Conservation (phyloP, 2,797 vertebrate genomes). For the Anniella stebbinsi region DNA sequence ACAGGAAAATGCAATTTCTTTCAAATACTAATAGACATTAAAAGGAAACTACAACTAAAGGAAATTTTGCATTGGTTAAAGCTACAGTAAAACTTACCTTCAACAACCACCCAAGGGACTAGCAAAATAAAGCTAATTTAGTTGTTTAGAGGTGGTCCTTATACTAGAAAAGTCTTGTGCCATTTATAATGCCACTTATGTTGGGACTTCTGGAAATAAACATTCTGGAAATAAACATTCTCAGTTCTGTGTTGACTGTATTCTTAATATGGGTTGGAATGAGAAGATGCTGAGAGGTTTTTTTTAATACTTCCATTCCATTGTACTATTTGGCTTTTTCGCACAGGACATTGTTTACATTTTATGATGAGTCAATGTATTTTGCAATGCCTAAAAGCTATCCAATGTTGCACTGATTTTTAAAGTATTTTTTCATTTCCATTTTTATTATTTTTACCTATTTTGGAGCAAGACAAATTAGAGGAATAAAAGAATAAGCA, state of each 20-base stretch:
- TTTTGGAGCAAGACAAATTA: background rate
- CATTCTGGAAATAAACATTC: constrained; percentile 2
- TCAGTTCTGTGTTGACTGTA: background rate
- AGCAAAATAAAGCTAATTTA: constrained; percentile 28
- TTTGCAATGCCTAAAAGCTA: background rate
- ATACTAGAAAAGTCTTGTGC: background rate
- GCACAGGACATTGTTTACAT: background rate
- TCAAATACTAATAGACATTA: constrained; percentile 68
- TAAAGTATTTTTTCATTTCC: background rate
- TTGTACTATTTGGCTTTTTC: background rate
- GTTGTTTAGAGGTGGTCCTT: background rate
- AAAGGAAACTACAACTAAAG: constrained; percentile 58
- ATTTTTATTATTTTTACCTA: background rate
- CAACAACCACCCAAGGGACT: background rate
- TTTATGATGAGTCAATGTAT: background rate
- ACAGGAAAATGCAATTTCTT: constrained; percentile 72
- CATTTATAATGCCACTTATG: background rate
- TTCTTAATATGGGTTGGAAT: background rate
- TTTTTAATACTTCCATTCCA: background rate
- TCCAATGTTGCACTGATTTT: background rate
- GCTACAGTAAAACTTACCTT: constrained; percentile 43
- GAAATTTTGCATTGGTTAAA: constrained; percentile 45
- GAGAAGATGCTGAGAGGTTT: background rate
- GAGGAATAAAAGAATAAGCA: background rate
- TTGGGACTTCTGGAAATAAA: background rate